A percentile compares a stretch with the other conserved stretches of the same genome.
phyloP scores from a whole-genome alignment of 1,140 invertebrate species.

The Parapsyche elsis region DNA sequence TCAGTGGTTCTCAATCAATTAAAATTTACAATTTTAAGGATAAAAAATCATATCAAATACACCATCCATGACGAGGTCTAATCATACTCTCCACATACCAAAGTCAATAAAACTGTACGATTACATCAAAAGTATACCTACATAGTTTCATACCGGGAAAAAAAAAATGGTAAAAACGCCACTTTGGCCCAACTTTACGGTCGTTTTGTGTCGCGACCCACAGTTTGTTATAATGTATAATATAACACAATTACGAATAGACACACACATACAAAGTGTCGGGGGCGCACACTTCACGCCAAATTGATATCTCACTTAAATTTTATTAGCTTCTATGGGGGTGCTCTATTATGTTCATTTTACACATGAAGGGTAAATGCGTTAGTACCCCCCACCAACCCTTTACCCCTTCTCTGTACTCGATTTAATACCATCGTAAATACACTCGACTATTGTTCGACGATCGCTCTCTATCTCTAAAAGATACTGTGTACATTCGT shows the following conservation, averaged over 20 bases:
- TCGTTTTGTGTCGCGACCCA: constrained; percentile 1
- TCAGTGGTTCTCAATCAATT: too few species aligned
- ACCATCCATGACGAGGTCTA: too few species aligned
- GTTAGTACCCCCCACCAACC: background rate
- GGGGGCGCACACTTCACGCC: constrained; percentile 36
- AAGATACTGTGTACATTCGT: too few species aligned
- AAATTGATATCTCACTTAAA: constrained; percentile 54
- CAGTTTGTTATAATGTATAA: constrained; percentile 23
- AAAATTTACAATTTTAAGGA: too few species aligned
- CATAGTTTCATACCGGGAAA: too few species aligned
- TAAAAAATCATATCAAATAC: background rate
- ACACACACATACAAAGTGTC: too few species aligned
- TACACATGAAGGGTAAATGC: constrained; percentile 42
- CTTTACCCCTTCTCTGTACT: too few species aligned
- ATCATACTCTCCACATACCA: too few species aligned
- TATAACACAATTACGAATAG: constrained; percentile 12
- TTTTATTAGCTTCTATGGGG: constrained; percentile 47
- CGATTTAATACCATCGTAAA: constrained; percentile 28
- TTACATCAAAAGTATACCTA: too few species aligned
- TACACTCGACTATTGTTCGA: background rate
- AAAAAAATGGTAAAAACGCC: too few species aligned
- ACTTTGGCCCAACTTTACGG: background rate
- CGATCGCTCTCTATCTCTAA: too few species aligned
- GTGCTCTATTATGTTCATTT: constrained; percentile 39
- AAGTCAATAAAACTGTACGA: too few species aligned